phyloP scores from a whole-genome alignment of 1,140 invertebrate genomes.

The Zaprionus ghesquierei region DNA sequence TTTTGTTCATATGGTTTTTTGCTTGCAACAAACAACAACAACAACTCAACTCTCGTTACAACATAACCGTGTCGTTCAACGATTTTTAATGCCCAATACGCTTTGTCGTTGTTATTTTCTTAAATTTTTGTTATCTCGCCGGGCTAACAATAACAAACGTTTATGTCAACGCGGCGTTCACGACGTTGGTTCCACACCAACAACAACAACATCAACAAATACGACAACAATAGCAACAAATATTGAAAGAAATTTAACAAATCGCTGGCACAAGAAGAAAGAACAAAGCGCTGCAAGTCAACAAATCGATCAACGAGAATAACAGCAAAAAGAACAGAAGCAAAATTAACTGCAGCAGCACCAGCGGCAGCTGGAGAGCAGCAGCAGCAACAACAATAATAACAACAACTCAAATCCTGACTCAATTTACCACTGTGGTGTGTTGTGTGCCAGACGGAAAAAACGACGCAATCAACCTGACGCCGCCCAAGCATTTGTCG shows the following conservation, averaged over 20 bases:
- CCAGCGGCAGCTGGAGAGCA: neutral
- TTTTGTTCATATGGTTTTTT: conserved; percentile 3
- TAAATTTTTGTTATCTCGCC: conserved; percentile 5
- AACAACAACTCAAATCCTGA: neutral
- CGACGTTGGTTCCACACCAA: neutral
- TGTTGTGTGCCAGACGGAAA: conserved; percentile 33
- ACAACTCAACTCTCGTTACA: neutral
- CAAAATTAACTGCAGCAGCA: neutral
- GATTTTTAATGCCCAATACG: conserved; percentile 23
- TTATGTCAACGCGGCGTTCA: conserved; percentile 12
- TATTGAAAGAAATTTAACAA: neutral
- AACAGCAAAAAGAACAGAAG: neutral
- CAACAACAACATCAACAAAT: neutral
- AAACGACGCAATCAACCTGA: conserved; percentile 56
- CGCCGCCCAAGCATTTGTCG: conserved; percentile 51
- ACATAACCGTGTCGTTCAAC: neutral
- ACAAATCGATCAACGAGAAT: neutral
- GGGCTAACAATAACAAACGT: neutral
- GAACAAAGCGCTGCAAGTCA: neutral
- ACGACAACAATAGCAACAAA: neutral
- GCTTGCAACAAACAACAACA: no score
- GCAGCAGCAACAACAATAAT: neutral
- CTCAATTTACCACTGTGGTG: conserved; percentile 25
- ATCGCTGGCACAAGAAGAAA: neutral
- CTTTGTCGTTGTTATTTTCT: conserved; percentile 21